These are phyloP conservation scores for Hyposoter dolosus DNA, from an alignment of 2,888 invertebrate genomes.

Conservation along the genomic window DNA sequence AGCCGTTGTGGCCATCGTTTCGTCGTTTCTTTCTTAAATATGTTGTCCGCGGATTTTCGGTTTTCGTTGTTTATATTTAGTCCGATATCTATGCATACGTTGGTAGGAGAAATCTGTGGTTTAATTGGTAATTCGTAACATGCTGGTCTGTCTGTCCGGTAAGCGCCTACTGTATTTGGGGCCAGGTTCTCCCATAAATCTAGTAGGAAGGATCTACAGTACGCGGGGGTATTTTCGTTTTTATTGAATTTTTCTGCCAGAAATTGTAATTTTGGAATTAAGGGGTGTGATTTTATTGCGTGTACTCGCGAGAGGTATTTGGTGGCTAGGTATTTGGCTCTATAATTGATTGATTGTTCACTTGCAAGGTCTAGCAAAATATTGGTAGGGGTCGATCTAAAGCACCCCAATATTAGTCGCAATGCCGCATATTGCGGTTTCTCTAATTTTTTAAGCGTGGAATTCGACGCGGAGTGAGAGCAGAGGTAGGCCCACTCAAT, in stretches of 20 bases:
- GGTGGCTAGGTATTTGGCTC: background rate
- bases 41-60: background rate
- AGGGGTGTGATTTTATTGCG: background rate
- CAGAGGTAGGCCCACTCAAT: slow-evolving; percentile 14
- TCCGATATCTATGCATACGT: background rate
- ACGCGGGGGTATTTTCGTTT: background rate
- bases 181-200: background rate
- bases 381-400: slow-evolving; percentile 21
- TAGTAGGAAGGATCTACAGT: background rate
- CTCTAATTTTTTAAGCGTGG: background rate
- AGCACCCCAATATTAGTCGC: slow-evolving; percentile 4
- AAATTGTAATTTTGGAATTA: slow-evolving; percentile 5
- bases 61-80: background rate
- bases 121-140: background rate
- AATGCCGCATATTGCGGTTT: slow-evolving; percentile 12
- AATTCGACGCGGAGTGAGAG: background rate
- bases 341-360: slow-evolving; percentile 4
- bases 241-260: background rate
- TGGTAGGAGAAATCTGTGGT: background rate
- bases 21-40: background rate
- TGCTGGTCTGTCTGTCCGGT: background rate
- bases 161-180: background rate
- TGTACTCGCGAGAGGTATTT: background rate
- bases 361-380: slow-evolving; percentile 17
- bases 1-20: background rate